phyloP scores from a whole-genome alignment of 64 coral and sea anemone genomes.

The Pachyseris speciosa region DNA sequence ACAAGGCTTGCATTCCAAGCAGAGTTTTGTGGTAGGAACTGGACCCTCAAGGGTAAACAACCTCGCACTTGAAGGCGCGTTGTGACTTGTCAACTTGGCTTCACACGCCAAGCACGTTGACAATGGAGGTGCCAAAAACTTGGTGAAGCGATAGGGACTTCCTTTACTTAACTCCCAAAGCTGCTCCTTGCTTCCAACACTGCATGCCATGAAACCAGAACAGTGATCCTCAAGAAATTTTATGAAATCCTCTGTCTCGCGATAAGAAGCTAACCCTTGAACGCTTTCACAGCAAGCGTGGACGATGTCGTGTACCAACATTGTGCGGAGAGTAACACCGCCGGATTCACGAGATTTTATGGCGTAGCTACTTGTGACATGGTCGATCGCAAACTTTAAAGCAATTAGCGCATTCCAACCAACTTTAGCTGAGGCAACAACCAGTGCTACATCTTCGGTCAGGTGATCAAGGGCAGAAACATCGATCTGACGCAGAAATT shows the following conservation, averaged over 20 bases:
- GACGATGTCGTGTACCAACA: neutral
- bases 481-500: neutral
- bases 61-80: neutral
- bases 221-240: neutral
- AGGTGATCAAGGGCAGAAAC: neutral
- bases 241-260: neutral
- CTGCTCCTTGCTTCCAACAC: neutral
- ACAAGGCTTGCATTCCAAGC: neutral
- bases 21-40: slow-evolving; percentile 2
- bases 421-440: neutral
- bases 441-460: neutral
- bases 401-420: neutral
- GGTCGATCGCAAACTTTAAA: neutral
- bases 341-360: neutral
- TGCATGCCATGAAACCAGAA: neutral
- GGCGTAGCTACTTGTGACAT: neutral
- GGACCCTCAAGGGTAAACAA: neutral
- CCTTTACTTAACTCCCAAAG: neutral
- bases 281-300: neutral
- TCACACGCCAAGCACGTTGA: neutral
- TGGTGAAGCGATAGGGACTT: neutral
- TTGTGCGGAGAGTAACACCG: neutral
- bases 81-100: neutral
- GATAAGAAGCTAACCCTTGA: neutral
- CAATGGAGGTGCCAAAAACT: neutral